Evolutionary conservation across 2,113 vertebrate species (phyloP).

Genomic region (Rallus limicola): DNA sequence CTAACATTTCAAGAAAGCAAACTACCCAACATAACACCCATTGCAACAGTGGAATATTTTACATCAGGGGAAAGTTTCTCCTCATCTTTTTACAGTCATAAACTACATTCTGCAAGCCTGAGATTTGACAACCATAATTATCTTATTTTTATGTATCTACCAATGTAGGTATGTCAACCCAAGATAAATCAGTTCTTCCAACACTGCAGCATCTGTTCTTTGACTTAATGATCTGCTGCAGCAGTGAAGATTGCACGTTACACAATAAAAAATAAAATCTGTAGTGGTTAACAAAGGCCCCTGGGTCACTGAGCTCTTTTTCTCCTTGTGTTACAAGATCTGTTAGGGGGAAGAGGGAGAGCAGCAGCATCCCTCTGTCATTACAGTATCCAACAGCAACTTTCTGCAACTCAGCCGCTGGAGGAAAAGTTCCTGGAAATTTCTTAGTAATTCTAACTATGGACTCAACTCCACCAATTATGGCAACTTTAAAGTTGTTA

Average conservation of each 20-base stretch:
- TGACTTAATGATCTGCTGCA: neutral
- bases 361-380: neutral
- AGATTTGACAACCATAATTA: neutral
- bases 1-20: neutral
- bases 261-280: neutral
- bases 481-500: neutral
- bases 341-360: neutral
- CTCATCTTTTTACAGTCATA: neutral
- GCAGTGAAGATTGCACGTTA: neutral
- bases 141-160: neutral
- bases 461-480: neutral
- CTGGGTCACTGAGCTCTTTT: fast-evolving
- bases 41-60: neutral
- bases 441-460: neutral
- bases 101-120: neutral
- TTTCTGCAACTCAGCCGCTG: neutral
- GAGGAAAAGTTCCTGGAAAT: neutral
- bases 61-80: neutral
- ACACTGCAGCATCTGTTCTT: neutral
- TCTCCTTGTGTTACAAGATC: neutral
- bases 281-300: neutral
- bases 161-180: neutral
- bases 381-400: neutral
- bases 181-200: neutral
- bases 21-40: fast-evolving